Conservation (phyloP, 2,888 invertebrate species). For the Drosophila setosimentum region DNA sequence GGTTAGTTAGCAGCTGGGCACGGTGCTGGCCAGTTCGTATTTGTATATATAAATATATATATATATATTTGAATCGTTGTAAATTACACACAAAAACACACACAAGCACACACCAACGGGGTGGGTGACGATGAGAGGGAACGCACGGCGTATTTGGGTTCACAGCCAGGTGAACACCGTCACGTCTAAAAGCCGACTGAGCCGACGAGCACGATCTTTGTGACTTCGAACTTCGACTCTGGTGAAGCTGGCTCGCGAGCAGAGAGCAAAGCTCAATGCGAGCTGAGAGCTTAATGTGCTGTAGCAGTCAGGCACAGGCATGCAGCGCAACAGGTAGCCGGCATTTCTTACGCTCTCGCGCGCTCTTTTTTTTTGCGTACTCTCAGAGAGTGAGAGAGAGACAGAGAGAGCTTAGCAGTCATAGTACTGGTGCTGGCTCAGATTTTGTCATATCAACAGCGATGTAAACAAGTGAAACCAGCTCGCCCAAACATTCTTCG, state of each 20-base stretch:
- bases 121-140: constrained; percentile 3
- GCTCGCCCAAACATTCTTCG: constrained; percentile 84
- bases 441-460: constrained; percentile 42
- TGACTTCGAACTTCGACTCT: constrained; percentile 12
- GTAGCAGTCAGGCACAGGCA: constrained; percentile 3
- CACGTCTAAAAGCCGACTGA: constrained; percentile 75
- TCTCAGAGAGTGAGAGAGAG: background rate
- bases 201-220: constrained; percentile 54
- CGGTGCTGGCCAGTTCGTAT: constrained; percentile 72
- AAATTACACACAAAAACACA: constrained; percentile 28
- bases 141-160: constrained; percentile 44
- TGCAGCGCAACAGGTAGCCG: constrained; percentile 63
- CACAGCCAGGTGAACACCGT: constrained; percentile 71
- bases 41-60: constrained; percentile 25
- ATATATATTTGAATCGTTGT: constrained; percentile 43
- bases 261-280: constrained; percentile 40
- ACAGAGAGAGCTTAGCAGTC: constrained; percentile 8
- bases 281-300: constrained; percentile 50
- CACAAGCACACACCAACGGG: constrained; percentile 41
- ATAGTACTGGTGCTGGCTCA: constrained; percentile 19
- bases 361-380: background rate
- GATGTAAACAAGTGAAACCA: constrained; percentile 83
- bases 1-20: constrained; percentile 38
- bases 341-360: constrained; percentile 53
- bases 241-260: constrained; percentile 21